A percentile compares a stretch with the other conserved stretches of the same genome.
Conservation (phyloP, 2,797 vertebrate genomes). For the Rachycentron canadum region DNA sequence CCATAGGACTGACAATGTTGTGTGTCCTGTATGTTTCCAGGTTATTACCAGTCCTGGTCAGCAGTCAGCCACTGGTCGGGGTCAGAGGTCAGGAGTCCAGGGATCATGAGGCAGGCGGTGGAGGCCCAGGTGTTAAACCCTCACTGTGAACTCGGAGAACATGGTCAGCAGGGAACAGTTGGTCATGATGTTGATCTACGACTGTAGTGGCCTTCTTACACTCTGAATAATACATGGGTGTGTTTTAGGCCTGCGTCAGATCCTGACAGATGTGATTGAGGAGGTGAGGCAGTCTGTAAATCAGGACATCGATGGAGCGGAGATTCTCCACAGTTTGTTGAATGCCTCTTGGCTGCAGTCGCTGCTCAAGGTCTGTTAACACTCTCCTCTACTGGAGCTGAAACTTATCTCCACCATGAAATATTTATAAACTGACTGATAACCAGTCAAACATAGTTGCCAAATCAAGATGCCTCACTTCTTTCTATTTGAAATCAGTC, state of each 20-base stretch:
- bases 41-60: not conserved
- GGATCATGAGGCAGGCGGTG: conserved; percentile 80
- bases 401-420: too few species aligned
- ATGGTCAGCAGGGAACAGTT: conserved; percentile 70
- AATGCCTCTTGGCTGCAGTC: conserved; percentile 92
- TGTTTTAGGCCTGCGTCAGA: conserved; percentile 86
- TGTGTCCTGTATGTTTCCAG: conserved; percentile 9
- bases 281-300: conserved; percentile 89
- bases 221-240: not conserved
- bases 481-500: too few species aligned
- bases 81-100: conserved; percentile 49
- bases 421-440: too few species aligned
- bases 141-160: conserved; percentile 75
- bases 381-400: not conserved
- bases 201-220: too few species aligned
- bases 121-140: conserved; percentile 76
- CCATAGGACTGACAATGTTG: not conserved
- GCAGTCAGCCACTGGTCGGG: conserved; percentile 27
- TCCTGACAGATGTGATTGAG: conserved; percentile 89
- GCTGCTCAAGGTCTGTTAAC: conserved; percentile 89
- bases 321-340: conserved; percentile 90
- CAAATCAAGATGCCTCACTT: too few species aligned
- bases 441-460: too few species aligned
- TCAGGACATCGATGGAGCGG: conserved; percentile 87
- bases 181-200: rapidly evolving